Evolutionary conservation across 2,797 vertebrate species (phyloP).

Genomic region (Lindbergichthys nudifrons): DNA sequence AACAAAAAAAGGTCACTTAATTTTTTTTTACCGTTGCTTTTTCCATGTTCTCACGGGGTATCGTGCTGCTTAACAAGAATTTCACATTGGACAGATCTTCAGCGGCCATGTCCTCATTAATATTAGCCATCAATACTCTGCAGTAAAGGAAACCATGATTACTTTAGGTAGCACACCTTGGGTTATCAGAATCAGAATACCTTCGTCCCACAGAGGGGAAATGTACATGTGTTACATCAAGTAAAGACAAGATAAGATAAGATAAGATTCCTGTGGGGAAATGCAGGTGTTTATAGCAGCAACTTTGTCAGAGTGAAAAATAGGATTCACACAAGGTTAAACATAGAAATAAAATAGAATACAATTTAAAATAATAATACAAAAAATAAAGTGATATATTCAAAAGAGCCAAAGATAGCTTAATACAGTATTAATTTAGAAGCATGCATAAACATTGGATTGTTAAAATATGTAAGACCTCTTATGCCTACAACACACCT

Average conservation of each 20-base stretch:
- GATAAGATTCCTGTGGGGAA: no score
- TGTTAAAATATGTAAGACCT: background rate
- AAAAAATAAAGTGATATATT: no score
- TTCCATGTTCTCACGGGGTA: constrained; percentile 79
- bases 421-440: no score
- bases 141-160: constrained; percentile 33
- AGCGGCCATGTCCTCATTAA: constrained; percentile 87
- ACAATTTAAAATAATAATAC: no score
- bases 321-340: no score
- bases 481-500: background rate
- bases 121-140: constrained; percentile 89
- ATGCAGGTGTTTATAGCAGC: no score
- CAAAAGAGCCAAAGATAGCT: no score
- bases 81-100: constrained; percentile 85
- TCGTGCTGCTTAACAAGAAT: constrained; percentile 84
- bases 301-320: no score
- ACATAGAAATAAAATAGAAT: no score
- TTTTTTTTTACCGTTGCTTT: constrained; percentile 83
- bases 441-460: background rate
- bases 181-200: background rate
- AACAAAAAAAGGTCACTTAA: background rate
- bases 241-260: no score
- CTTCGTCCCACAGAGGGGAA: no score
- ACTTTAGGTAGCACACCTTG: background rate
- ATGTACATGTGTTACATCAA: no score